Conservation (phyloP, 1,140 invertebrate species). For the Ips nitidus region DNA sequence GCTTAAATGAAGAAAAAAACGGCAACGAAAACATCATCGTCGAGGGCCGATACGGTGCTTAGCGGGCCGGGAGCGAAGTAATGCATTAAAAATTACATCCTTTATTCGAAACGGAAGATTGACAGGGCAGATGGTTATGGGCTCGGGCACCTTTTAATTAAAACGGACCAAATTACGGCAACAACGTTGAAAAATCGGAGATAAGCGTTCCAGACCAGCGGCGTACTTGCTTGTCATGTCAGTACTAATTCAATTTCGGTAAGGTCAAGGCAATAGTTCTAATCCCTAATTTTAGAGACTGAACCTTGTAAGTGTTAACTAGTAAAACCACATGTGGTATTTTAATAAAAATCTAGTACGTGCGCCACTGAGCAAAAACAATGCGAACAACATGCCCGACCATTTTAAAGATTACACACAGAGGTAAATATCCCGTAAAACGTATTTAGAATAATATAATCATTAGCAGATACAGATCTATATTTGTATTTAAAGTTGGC, state of each 20-base stretch:
- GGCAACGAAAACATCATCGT: neutral
- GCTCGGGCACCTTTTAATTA: constrained; percentile 32
- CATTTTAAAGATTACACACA: constrained; percentile 25
- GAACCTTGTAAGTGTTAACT: too few relatives aligned
- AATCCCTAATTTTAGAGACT: too few relatives aligned
- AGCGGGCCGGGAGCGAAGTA: constrained; percentile 28
- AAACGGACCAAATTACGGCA: constrained; percentile 30
- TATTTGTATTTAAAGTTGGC: constrained; percentile 18
- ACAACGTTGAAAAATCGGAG: constrained; percentile 27
- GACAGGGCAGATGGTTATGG: constrained; percentile 34
- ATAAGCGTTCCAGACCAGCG: constrained; percentile 8
- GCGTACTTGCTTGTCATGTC: neutral
- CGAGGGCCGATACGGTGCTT: constrained; percentile 16
- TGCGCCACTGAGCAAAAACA: constrained; percentile 12
- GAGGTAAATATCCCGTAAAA: constrained; percentile 33
- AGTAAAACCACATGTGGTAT: neutral
- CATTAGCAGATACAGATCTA: constrained; percentile 30
- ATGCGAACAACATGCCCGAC: constrained; percentile 7
- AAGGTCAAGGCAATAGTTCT: neutral
- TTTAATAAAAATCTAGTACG: neutral
- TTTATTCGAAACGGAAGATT: constrained; percentile 34
- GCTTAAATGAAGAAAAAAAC: too few relatives aligned
- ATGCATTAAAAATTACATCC: constrained; percentile 35
- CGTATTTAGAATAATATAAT: constrained; percentile 32
- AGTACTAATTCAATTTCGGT: neutral